Base-by-base conservation (phyloP, 2,797 vertebrate species). In the Xiphophorus birchmanni region DNA sequence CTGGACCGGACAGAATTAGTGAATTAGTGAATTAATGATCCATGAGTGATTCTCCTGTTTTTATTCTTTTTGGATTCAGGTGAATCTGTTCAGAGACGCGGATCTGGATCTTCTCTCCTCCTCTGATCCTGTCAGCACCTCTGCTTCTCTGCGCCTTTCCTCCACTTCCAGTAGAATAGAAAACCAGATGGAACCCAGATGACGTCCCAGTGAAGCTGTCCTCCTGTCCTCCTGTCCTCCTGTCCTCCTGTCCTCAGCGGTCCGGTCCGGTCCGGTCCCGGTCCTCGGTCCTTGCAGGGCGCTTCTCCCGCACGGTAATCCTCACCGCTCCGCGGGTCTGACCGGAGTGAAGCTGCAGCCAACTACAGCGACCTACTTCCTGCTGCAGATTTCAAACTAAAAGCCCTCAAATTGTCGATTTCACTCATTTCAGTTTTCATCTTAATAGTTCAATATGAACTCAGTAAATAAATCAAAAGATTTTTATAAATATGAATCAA, bases 271-370 rank as follows among this genome's bases (percentile, higher is more conserved):
- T 88, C 86, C 87, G n/a, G 82, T 11, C 7, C 77, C 13, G 37
- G 60, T 81, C 63, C 81, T 86, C 48, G 48, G 48, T 50, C 86
- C 82, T 37, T 37, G 32, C 85, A 79, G 81, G 77, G 56, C 86
- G 83, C 87, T 48, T 85, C 90, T 90, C 89, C 76, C 45, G 84
- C 85, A 74, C 87, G 85, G 76, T 92, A 91, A 93, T 92, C 92
- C 91, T 74, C 1, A 56, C 0, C 78, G 81, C 78, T 78, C 75
- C 78, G 73, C 81, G 56, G 71, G 65, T 63, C 42, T 3, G 58
- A 71, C 52, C n/a, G 7, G 0, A 9, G 42, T 74, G 80, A 78
- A 23, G 40, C 12, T 3, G 5, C 8, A 73, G 0, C 2, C 0
- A 5, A 11, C 2, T 0, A 5, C n/a, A 35, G 0, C 7, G 9